Percentiles rank a stretch among this genome's conserved stretches.
Conservation (phyloP, 2,888 invertebrate genomes). For the Morpho achilles region DNA sequence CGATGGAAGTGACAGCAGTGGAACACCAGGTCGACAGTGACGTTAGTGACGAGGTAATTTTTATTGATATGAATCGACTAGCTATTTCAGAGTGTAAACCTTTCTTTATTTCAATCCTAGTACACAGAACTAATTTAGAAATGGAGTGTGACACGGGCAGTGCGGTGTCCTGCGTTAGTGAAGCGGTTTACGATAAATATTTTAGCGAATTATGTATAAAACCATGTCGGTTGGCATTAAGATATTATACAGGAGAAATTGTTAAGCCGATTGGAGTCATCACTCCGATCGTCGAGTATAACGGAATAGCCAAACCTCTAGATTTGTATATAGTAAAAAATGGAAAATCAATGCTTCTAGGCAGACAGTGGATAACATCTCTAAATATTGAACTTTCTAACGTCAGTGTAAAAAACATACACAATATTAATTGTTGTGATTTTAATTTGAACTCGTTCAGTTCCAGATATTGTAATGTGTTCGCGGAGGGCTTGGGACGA, state of each 20-base stretch:
- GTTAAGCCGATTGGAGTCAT: not conserved
- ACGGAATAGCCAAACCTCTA: not conserved
- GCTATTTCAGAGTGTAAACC: not conserved
- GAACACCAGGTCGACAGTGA: not conserved
- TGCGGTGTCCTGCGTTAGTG: not conserved
- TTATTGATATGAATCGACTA: not conserved
- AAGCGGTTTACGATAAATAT: not conserved
- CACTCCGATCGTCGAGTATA: not conserved
- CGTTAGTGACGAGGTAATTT: not conserved
- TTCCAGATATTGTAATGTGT: no score
- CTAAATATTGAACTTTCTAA: not conserved
- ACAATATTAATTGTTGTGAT: not conserved
- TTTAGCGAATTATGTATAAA: not conserved
- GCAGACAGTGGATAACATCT: not conserved
- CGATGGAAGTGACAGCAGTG: not conserved
- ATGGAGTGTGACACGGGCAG: not conserved
- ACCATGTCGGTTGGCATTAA: not conserved
- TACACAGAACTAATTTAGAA: not conserved
- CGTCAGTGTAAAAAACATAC: not conserved
- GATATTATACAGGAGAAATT: not conserved
- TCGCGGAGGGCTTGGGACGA: no score
- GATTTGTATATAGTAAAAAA: not conserved
- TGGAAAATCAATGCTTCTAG: not conserved
- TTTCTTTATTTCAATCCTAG: not conserved
- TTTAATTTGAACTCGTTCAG: not conserved